These are phyloP conservation scores for Rhagium mordax DNA, from an alignment of 2,888 invertebrate species.

Conservation along the genomic window DNA sequence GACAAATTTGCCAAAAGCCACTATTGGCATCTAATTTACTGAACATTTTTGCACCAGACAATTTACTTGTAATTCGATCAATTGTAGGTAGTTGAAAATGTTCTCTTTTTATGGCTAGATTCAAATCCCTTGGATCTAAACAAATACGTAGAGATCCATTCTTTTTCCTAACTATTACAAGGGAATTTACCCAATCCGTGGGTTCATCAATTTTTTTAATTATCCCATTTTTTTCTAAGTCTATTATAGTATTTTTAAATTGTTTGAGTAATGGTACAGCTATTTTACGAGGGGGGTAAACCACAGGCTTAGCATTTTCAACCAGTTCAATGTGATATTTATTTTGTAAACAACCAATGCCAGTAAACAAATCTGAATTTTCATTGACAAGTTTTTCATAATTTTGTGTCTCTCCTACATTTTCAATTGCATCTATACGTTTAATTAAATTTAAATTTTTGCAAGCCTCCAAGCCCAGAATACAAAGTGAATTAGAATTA, in stretches of 20 bases:
- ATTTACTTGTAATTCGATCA: slow-evolving; percentile 36
- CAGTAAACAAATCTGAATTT: slow-evolving; percentile 26
- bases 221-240: slow-evolving; percentile 18
- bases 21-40: slow-evolving; percentile 14
- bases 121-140: slow-evolving; percentile 49
- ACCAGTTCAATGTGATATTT: slow-evolving; percentile 26
- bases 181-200: slow-evolving; percentile 34
- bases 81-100: slow-evolving; percentile 49
- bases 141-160: slow-evolving; percentile 34
- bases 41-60: slow-evolving; percentile 1
- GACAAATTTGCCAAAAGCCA: slow-evolving; percentile 6
- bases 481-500: slow-evolving; percentile 24
- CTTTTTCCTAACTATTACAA: slow-evolving; percentile 33
- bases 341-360: slow-evolving; percentile 28
- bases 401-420: background rate
- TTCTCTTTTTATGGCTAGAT: slow-evolving; percentile 47
- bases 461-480: slow-evolving; percentile 19
- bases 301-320: slow-evolving; percentile 4
- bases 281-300: slow-evolving; percentile 5
- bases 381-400: slow-evolving; percentile 4
- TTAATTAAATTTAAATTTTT: slow-evolving; percentile 26
- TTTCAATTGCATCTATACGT: slow-evolving; percentile 7
- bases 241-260: slow-evolving; percentile 1
- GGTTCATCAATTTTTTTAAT: slow-evolving; percentile 32
- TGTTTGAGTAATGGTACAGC: slow-evolving; percentile 5